Base-by-base conservation (phyloP, 2,888 invertebrate genomes). In the Acrobasis repandana region DNA sequence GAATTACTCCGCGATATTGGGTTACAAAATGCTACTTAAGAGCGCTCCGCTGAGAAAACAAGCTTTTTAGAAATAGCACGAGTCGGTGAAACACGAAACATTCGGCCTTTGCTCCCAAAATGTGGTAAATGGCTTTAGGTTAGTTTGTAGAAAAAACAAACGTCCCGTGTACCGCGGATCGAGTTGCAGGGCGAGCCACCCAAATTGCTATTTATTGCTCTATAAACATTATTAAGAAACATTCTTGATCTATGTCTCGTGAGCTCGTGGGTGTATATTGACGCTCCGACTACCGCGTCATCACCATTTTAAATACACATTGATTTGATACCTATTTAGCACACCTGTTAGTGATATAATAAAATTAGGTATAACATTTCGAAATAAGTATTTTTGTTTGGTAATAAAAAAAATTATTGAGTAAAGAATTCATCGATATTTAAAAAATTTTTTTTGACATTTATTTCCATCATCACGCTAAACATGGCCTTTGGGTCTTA, bases 31-130 rank as follows among this genome's bases (percentile, higher is more conserved):
- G 79, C 80, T 83, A 82, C 86, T 86, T 90, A 90, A 90, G 87
- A 77, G 88, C 86, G 85, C 84, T 86, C 84, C 69, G 85, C 79
- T 90, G 86, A 75, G 83, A 91, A 90, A 91, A 92, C 90, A 92
- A 80, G 85, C 86, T 85, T 86, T 90, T 91, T 90, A 85, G 88
- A 91, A 92, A 91, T 89, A 89, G 88, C 88, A 82, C 82, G 74
- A 72, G 73, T 67, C 60, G 77, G 77, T 88, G 28, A 73, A 89
- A 90, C 76, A 63, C 63, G 85, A 91, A 62, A 71, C 71, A 64
- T 61, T 69, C 84, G 85, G 86, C 89, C 88, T 90, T 86, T 89
- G 86, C 89, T 76, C 88, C 82, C 77, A 80, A 85, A 85, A 79
- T 85, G 85, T 87, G 70, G 80, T 86, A 86, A 88, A 91, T 87